Evolutionary conservation across 1,140 invertebrate species (phyloP), one percentile per base, ranked within the genome.

Genomic region (Pygmarrhopalites habei): DNA sequence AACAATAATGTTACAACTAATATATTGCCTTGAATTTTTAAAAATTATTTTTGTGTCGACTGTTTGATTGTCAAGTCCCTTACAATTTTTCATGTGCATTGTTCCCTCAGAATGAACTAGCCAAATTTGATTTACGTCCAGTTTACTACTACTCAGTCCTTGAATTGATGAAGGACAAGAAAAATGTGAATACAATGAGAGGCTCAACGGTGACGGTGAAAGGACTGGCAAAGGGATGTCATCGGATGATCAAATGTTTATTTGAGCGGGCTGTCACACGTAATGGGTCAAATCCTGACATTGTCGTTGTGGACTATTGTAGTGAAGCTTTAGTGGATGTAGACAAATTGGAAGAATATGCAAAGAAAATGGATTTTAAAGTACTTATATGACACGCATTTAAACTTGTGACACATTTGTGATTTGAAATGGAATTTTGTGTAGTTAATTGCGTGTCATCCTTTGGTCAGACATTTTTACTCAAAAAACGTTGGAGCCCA

Each of bases 371-470:
- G 28, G 28, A 52, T 17, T 52, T 25, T 28, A 52, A 21, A 52
- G 49, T 52, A 52, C 26, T 52, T 53, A 53, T 25, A 29, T 53
- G 29, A 28, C 29, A 7, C 21, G 19, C n/a, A 55, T 55, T 55
- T 32, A 19, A 32, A 55, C 29, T 32, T 19, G 21, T 29, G 21
- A 25, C 14, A 28, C 25, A 55, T 39, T 7, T 39, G 7, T 39
- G 17, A 10, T 39, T 39, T 39, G 35, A 39, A 39, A 39, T 10
- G 35, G 17, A 17, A 10, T 10, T 39, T 17, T 39, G 17, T 39
- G 17, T 39, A 39, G 7, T 7, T 39, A 28, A 14, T 21, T 19
- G 12, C n/a, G 26, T 26, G 4, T 15, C 4, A 15, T 19, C 30
- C 17, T 32, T 55, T n/a, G n/a, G n/a, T n/a, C n/a, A 30, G 21